phyloP scores from a whole-genome alignment of 2,113 vertebrate genomes.

The Edolisoma coerulescens region DNA sequence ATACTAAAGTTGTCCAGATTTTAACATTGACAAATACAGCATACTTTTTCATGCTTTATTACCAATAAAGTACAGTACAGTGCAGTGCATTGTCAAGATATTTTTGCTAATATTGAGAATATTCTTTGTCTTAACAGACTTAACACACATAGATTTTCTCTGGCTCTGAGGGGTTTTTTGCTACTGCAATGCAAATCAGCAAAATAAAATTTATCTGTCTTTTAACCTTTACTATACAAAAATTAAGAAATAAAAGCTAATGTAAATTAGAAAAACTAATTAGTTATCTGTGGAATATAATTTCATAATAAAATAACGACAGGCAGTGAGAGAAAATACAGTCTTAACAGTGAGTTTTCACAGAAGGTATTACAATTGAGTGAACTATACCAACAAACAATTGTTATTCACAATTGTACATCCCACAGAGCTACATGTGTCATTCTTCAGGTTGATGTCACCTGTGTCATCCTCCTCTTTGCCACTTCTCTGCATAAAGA shows the following conservation, averaged over 20 bases:
- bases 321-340: neutral
- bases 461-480: neutral
- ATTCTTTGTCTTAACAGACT: neutral
- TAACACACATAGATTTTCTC: neutral
- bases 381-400: neutral
- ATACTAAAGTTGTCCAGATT: neutral
- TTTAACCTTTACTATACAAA: neutral
- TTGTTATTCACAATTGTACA: neutral
- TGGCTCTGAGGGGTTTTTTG: neutral
- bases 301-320: slow-evolving; percentile 2
- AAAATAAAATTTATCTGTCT: neutral
- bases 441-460: neutral
- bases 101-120: neutral
- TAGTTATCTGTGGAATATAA: neutral
- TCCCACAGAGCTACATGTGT: neutral
- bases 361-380: neutral
- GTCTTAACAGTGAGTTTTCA: slow-evolving; percentile 5
- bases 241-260: neutral
- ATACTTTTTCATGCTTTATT: neutral
- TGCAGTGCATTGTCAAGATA: neutral
- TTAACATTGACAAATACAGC: neutral
- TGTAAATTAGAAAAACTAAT: neutral
- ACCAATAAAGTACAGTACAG: neutral
- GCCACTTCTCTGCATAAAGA: neutral
- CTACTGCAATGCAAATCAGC: neutral